Evolutionary conservation across 2,888 invertebrate species (phyloP).

Genomic region (Rhodophaea formosa): DNA sequence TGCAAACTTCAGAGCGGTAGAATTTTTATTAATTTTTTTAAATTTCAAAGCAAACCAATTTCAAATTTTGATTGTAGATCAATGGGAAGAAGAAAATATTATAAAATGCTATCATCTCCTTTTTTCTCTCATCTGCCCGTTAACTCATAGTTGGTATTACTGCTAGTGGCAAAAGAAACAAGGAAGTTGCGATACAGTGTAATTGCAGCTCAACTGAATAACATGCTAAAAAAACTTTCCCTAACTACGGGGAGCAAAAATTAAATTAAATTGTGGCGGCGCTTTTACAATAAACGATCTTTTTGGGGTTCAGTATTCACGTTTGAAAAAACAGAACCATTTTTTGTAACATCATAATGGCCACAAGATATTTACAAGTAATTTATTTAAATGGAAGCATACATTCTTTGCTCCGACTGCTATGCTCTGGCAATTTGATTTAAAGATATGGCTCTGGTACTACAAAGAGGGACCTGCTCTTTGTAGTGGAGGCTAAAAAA

Average conservation of each 20-base stretch:
- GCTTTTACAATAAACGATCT: conserved; percentile 21
- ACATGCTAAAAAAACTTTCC: conserved; percentile 46
- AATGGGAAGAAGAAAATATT: neutral
- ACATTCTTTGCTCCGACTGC: no score
- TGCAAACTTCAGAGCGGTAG: no score
- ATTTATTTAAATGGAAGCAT: no score
- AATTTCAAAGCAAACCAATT: no score
- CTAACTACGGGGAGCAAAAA: conserved; percentile 39
- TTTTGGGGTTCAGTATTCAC: neutral
- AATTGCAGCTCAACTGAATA: conserved; percentile 52
- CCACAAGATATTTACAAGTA: no score
- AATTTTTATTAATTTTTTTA: no score
- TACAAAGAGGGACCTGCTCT: no score
- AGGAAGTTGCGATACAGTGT: conserved; percentile 46
- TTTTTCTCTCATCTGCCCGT: conserved; percentile 17
- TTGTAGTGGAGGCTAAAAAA: no score
- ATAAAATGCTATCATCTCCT: neutral
- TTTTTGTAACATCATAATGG: no score
- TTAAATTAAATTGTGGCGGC: conserved; percentile 43
- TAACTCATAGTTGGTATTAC: conserved; percentile 38
- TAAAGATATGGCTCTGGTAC: no score
- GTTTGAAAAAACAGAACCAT: neutral
- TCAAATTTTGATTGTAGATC: no score
- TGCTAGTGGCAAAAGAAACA: conserved; percentile 43
- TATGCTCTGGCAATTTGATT: no score